Base-by-base conservation (phyloP, 2,113 vertebrate species). In the Mormyrus iriodes region DNA sequence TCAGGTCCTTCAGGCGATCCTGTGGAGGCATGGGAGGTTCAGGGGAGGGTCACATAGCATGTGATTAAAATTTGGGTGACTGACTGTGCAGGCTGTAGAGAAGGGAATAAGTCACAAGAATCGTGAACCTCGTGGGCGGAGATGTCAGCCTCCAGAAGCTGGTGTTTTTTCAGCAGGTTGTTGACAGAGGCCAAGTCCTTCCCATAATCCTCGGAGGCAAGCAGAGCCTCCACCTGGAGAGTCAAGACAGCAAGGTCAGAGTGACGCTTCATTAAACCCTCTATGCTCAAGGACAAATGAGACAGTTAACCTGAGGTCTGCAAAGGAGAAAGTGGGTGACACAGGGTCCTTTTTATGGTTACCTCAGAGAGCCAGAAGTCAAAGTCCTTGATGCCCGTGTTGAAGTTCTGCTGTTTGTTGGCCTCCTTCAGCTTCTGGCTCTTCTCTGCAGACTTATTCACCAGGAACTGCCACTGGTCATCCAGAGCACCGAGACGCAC, bases 331-430 rank as follows among this genome's bases (percentile, higher is more conserved):
- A 49, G 27, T 24, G 19, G 39, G 19, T 24, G 24, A 85, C 51
- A 21, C 27, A 53, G 9, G 24, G n/a, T 35, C 12, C 85, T 31
- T n/a, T 19, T 7, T 52, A 51, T 86, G 13, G 51, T 52, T 55
- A 99, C 98, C 97, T 99, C 98, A 3, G 98, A 98, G 17, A 99
- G 96, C 98, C 98, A 99, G 94, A 99, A 99, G 93, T 99, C 98
- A n/a, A 99, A 99, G 96, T 99, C 98, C 89, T 99, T 99, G 95
- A 99, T 99, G 35, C 98, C 98, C 0, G 98, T 99, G 94, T 99
- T 99, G 90, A 99, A 99, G 92, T 99, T 99, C 95, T 99, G 98
- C 92, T 99, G 98, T 89, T 98, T 99, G 94, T 99, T 99, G 88
- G 98, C 98, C 89, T 99, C 98, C 46, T 99, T 99, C 51, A 99